These are phyloP conservation scores for Nothocercus julius DNA, from an alignment of 2,113 vertebrate species.

Conservation along the genomic window DNA sequence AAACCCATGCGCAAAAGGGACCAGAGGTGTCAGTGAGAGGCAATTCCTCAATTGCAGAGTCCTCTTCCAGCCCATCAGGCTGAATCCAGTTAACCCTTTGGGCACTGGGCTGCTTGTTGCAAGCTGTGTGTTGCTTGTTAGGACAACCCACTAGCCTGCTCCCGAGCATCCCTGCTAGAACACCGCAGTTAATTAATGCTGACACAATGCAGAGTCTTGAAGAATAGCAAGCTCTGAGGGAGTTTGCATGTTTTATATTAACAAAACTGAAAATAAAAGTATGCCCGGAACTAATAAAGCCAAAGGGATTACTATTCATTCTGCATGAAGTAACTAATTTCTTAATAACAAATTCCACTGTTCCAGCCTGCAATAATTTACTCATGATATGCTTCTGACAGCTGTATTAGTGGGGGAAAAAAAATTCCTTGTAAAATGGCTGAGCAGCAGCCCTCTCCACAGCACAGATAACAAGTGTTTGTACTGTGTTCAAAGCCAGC, in stretches of 20 bases:
- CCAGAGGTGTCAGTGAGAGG: background rate
- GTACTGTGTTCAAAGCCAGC: background rate
- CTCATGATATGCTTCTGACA: background rate
- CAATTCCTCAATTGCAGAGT: background rate
- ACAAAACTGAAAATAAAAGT: background rate
- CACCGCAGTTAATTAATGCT: background rate
- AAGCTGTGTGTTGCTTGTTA: background rate
- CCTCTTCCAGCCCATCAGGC: background rate
- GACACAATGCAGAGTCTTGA: constrained; percentile 17
- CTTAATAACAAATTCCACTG: background rate
- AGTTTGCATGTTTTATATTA: background rate
- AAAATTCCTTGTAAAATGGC: background rate
- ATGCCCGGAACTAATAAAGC: background rate
- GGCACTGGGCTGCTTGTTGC: background rate
- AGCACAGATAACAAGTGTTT: background rate
- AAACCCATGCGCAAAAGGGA: background rate
- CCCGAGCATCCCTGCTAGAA: background rate
- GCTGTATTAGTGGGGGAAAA: background rate
- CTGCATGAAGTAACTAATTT: background rate
- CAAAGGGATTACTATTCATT: background rate
- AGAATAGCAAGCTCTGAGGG: background rate
- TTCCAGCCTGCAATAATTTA: background rate
- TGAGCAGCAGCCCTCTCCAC: background rate
- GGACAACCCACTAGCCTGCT: background rate
- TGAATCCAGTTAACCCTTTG: background rate